Conservation (phyloP, 2,113 vertebrate genomes). For the Collichthys lucidus region DNA sequence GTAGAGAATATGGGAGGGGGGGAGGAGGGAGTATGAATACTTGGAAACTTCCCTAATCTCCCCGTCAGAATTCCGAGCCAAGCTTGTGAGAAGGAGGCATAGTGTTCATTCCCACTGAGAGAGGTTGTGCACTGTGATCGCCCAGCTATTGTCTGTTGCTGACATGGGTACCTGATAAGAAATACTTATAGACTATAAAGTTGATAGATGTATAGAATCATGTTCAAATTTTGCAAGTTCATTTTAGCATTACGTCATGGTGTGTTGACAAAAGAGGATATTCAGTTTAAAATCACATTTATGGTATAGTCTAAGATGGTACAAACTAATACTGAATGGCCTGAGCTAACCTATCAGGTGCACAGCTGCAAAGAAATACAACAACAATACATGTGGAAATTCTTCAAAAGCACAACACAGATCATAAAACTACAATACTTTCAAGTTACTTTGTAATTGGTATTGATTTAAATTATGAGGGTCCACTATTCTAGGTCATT, state of each 20-base stretch:
- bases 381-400: no score
- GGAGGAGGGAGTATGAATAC: constrained; percentile 70
- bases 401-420: neutral
- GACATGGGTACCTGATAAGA: constrained; percentile 9
- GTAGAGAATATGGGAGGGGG: constrained; percentile 49
- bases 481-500: constrained; percentile 2
- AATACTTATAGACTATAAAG: constrained; percentile 12
- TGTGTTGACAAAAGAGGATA: neutral
- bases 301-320: no score
- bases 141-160: constrained; percentile 54
- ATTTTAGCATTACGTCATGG: neutral
- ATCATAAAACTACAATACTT: neutral
- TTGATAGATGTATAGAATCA: neutral
- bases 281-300: neutral
- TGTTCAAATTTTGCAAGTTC: neutral
- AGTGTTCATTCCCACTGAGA: constrained; percentile 69
- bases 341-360: no score
- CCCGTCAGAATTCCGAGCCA: constrained; percentile 69
- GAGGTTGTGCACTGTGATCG: constrained; percentile 46
- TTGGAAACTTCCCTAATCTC: constrained; percentile 85
- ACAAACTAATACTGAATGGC: no score
- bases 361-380: neutral
- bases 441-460: neutral
- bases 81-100: constrained; percentile 60
- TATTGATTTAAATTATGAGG: neutral